Base-by-base conservation (phyloP, 1,140 invertebrate genomes). In the Augochlora pura region DNA sequence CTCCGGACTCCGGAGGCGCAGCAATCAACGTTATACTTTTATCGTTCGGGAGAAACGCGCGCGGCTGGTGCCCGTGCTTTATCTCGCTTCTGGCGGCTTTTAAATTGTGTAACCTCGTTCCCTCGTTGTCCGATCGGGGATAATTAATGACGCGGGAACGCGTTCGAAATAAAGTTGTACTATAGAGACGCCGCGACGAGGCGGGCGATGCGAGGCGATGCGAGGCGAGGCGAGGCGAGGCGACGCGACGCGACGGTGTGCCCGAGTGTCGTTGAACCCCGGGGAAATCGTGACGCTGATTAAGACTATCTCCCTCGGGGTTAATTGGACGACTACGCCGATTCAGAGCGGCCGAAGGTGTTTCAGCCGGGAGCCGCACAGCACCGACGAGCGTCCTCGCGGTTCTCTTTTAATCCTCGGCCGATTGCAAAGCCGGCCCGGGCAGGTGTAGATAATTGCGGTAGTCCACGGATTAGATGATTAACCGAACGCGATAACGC, bases 21-120 rank as follows among this genome's bases (percentile, higher is more conserved):
- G 89, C 81, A 91, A 91, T 91, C 90, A 90, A 81, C 88, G 72
- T 82, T 87, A 46, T 14, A 76, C 83, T 90, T 90, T 91, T 90
- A 90, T 90, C 88, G 88, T 86, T 87, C 82, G 79, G 49, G 80
- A 88, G 86, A 87, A 89, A 90, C 88, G 77, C 67, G 64, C 54
- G 72, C 63, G 68, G 38, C 42, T 27, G 6, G 16, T 21, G 67
- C 60, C 66, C 57, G 68, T 38, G 81, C 76, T 77, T 77, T 77
- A 77, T 77, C 75, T 77, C 64, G n/a, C 38, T 27, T 63, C 16
- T 52, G 63, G 59, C 72, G 52, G 38, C 72, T 81, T 84, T 75
- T 85, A 84, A 85, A 81, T 78, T 74, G 74, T 42, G 59, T 72
- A 81, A 84, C 76, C 82, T 75, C 70, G 18, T 69, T 81, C 54